phyloP scores from a whole-genome alignment of 64 coral and sea anemone species.

The Montipora efflorescens region DNA sequence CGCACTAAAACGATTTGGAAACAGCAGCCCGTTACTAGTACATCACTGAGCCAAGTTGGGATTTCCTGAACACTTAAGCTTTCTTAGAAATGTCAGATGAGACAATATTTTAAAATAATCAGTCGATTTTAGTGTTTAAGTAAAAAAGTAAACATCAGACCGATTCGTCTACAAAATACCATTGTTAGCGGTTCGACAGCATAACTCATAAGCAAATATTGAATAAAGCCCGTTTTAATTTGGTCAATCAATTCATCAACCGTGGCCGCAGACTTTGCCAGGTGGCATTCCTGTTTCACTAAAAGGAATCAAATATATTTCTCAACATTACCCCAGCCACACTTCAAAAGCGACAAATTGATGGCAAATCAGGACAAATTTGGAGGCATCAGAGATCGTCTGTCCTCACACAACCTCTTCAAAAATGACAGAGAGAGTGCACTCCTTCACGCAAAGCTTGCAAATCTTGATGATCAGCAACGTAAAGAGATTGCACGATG shows the following conservation, averaged over 20 bases:
- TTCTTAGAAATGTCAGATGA: no score
- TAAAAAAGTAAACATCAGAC: neutral
- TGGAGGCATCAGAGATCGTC: slow-evolving; percentile 12
- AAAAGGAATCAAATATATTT: neutral
- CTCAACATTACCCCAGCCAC: no score
- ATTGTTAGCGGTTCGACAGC: neutral
- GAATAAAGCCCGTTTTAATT: neutral
- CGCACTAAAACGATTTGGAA: neutral
- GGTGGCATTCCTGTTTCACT: slow-evolving; percentile 26
- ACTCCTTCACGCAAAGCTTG: slow-evolving; percentile 9
- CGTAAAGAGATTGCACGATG: slow-evolving; percentile 11
- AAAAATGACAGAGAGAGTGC: slow-evolving; percentile 1
- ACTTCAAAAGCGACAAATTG: neutral
- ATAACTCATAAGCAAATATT: neutral
- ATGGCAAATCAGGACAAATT: slow-evolving; percentile 5
- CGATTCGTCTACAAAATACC: neutral
- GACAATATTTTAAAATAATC: no score
- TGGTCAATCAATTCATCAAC: neutral
- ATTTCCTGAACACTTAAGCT: no score
- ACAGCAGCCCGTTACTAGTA: no score
- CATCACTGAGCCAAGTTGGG: no score
- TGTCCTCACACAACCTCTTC: neutral
- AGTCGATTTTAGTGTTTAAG: neutral
- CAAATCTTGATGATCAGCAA: slow-evolving; percentile 18
- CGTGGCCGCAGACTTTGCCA: neutral